Conservation (phyloP, 2,888 invertebrate species). For the Oscheius sp. region DNA sequence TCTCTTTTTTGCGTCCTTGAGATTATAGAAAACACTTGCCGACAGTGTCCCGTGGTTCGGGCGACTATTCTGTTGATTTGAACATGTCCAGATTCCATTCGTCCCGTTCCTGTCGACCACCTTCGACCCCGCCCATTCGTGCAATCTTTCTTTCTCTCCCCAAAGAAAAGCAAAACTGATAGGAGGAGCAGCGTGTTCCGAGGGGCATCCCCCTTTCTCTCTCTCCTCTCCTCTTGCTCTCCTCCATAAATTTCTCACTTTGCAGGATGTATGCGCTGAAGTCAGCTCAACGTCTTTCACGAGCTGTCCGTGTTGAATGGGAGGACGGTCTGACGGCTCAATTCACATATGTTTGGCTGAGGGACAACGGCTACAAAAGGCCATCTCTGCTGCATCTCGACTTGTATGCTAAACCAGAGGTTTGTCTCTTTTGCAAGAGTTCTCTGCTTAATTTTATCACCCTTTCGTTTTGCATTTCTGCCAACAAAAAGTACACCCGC, state of each 20-base stretch:
- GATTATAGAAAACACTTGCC: not conserved
- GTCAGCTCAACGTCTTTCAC: constrained; percentile 51
- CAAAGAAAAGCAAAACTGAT: constrained; percentile 24
- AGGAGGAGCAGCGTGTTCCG: not conserved
- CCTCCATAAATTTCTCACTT: not conserved
- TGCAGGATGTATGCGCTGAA: constrained; percentile 44
- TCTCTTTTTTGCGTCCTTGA: no score
- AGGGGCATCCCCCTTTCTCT: not conserved
- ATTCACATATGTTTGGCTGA: constrained; percentile 64
- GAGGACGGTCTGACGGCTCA: constrained; percentile 61
- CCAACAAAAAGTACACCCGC: not conserved
- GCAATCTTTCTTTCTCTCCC: constrained; percentile 9
- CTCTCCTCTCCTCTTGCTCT: not conserved
- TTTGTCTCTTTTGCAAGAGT: not conserved
- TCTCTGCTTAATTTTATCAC: not conserved
- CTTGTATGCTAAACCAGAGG: constrained; percentile 58
- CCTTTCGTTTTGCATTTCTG: not conserved
- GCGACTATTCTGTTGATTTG: constrained; percentile 15
- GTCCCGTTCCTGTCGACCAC: not conserved
- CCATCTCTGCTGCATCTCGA: constrained; percentile 65
- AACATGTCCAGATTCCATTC: not conserved
- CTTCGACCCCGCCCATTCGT: constrained; percentile 20
- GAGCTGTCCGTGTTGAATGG: constrained; percentile 62
- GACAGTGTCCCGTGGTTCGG: constrained; percentile 16
- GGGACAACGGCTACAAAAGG: constrained; percentile 57